Evolutionary conservation across 2,797 vertebrate species (phyloP).

Genomic region (Phalanger gymnotis): DNA sequence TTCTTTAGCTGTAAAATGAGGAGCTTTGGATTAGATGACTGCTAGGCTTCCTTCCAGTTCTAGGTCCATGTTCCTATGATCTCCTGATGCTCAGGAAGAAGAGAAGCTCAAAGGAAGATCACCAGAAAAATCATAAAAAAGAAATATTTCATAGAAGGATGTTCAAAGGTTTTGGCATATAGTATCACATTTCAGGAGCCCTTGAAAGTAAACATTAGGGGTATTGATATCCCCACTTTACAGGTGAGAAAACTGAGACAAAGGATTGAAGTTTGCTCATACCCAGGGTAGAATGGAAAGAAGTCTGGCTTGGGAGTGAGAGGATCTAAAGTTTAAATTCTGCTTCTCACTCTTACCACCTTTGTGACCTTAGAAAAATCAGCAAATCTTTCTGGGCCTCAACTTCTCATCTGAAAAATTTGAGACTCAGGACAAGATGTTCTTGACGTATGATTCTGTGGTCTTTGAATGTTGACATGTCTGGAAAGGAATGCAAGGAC

Average conservation of each 20-base stretch:
- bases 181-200: not conserved
- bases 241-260: not conserved
- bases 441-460: not conserved
- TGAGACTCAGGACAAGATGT: not conserved
- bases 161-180: not conserved
- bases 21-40: not conserved
- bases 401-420: not conserved
- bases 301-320: not conserved
- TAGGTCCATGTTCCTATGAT: not conserved
- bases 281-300: not conserved
- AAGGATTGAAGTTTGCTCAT: not conserved
- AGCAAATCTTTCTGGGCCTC: not conserved
- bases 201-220: not conserved
- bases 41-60: not conserved
- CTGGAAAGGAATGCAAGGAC: not conserved
- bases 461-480: not conserved
- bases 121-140: not conserved
- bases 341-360: not conserved
- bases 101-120: not conserved
- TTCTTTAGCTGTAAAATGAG: not conserved
- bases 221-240: not conserved
- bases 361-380: not conserved
- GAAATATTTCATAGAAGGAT: not conserved
- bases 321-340: not conserved
- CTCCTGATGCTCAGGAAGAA: not conserved